These are phyloP conservation scores for Acipenser oxyrinchus DNA, from an alignment of 2,797 vertebrate species.

Conservation along the genomic window DNA sequence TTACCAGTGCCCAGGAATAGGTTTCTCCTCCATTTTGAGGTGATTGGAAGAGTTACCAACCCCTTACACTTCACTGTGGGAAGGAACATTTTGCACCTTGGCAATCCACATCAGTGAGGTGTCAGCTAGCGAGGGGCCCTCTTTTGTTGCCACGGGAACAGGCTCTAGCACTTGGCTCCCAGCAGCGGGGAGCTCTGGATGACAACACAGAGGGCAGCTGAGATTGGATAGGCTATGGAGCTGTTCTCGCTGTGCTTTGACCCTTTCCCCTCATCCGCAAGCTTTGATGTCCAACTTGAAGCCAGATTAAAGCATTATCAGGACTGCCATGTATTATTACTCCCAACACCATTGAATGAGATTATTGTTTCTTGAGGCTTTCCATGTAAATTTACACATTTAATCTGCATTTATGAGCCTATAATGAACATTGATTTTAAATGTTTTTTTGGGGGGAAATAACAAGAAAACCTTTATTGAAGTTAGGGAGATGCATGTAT, in stretches of 20 bases:
- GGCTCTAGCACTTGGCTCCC: conserved; percentile 8
- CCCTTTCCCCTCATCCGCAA: conserved; percentile 1
- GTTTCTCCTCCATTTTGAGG: neutral
- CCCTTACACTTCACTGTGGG: conserved; percentile 11
- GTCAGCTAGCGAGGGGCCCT: neutral
- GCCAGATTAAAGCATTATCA: conserved; percentile 4
- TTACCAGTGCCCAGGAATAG: neutral
- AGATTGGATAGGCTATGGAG: neutral
- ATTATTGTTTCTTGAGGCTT: conserved; percentile 1
- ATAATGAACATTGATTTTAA: too few relatives aligned
- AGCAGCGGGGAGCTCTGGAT: neutral
- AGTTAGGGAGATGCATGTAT: too few relatives aligned
- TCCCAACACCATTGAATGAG: too few relatives aligned
- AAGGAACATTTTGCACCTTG: conserved; percentile 13
- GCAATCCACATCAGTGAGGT: conserved; percentile 4
- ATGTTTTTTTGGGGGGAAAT: neutral
- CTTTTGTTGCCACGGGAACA: conserved; percentile 14
- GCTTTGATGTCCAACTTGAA: neutral
- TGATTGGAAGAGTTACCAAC: neutral
- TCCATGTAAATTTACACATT: conserved; percentile 8
- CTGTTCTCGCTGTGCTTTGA: neutral
- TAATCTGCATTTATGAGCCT: too few relatives aligned
- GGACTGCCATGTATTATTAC: neutral
- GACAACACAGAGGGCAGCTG: neutral
- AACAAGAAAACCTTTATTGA: neutral